A percentile compares a stretch with the other conserved stretches of the same genome.
Conservation (phyloP, 1,140 invertebrate genomes). For the Watersipora subatra region DNA sequence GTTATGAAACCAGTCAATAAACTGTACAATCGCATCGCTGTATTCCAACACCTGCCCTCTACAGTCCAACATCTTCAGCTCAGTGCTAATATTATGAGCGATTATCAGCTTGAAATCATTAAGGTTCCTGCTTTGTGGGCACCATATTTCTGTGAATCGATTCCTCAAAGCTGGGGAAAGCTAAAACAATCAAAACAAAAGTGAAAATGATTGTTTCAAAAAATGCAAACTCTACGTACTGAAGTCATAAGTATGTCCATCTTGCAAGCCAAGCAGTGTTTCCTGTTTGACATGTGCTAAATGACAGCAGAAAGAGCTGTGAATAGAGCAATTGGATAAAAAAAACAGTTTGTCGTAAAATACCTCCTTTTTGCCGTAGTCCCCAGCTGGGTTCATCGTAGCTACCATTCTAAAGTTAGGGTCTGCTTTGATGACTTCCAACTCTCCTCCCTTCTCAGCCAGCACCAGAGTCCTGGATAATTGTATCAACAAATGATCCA, state of each 20-base stretch:
- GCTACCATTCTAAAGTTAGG: slow-evolving; percentile 77
- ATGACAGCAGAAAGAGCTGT: slow-evolving; percentile 4
- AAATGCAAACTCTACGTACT: slow-evolving; percentile 9
- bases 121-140: slow-evolving; percentile 53
- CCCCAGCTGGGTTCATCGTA: slow-evolving; percentile 99
- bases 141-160: slow-evolving; percentile 98
- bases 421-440: slow-evolving; percentile 48
- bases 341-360: no score
- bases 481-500: no score
- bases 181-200: slow-evolving; percentile 29
- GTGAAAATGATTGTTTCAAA: slow-evolving; percentile 4
- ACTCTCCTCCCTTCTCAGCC: slow-evolving; percentile 57
- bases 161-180: slow-evolving; percentile 92
- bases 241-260: no score
- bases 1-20: slow-evolving; percentile 61
- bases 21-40: slow-evolving; percentile 53
- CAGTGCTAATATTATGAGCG: slow-evolving; percentile 50
- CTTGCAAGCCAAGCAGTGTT: no score
- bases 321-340: background rate
- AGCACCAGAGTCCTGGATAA: slow-evolving; percentile 63
- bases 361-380: slow-evolving; percentile 97
- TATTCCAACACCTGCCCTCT: background rate
- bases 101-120: slow-evolving; percentile 65
- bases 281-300: no score
- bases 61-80: background rate